phyloP scores from a whole-genome alignment of 2,113 vertebrate genomes.

The Pangasianodon gigas region DNA sequence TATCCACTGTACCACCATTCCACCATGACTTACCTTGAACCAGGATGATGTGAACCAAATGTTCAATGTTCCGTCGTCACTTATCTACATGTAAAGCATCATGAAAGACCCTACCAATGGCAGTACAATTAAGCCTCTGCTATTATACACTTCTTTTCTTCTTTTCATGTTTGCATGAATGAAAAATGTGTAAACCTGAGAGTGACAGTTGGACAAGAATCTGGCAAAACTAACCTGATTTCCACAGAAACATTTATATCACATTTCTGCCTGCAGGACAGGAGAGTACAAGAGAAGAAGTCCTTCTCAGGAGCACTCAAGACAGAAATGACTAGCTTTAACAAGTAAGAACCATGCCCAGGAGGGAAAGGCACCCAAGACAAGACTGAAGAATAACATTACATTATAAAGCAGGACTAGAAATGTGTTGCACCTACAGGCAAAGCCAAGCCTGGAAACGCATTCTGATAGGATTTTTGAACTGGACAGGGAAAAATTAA shows the following conservation, averaged over 20 bases:
- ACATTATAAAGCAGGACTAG: not conserved
- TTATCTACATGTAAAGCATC: not conserved
- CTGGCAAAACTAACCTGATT: not conserved
- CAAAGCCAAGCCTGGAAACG: not conserved
- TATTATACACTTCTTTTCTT: not conserved
- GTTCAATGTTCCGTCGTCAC: not conserved
- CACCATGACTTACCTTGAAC: not conserved
- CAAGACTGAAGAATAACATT: constrained; percentile 8
- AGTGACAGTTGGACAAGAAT: not conserved
- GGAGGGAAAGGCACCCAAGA: not conserved
- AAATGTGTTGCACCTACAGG: not conserved
- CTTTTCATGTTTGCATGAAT: not conserved
- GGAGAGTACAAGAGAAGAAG: not conserved
- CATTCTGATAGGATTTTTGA: not conserved
- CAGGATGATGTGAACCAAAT: not conserved
- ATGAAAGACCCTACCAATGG: not conserved
- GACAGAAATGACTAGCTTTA: not conserved
- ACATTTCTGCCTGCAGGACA: not conserved
- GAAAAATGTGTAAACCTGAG: not conserved
- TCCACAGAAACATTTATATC: not conserved
- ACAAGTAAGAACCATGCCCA: not conserved
- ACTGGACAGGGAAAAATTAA: not conserved
- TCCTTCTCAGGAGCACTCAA: not conserved
- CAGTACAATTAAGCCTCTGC: not conserved
- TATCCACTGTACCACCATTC: not conserved